A percentile compares a stretch with the other conserved stretches of the same genome.
These are phyloP conservation scores for Halichoerus grypus DNA, from an alignment of 2,113 vertebrate genomes.

Conservation along the genomic window DNA sequence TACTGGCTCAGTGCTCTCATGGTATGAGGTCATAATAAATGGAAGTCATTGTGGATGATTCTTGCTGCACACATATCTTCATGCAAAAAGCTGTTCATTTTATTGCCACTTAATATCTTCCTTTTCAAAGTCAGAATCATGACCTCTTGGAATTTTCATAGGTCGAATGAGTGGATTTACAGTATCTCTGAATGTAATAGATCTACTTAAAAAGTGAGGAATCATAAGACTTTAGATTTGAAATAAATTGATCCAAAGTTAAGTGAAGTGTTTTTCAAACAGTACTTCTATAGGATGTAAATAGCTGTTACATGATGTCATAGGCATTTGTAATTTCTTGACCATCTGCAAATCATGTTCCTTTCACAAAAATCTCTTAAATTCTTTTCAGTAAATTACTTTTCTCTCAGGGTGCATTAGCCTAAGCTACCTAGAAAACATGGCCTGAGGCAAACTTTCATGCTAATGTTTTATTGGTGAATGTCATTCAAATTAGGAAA, in stretches of 20 bases:
- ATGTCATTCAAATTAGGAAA: background rate
- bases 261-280: background rate
- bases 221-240: constrained; percentile 39
- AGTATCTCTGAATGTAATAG: constrained; percentile 19
- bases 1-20: constrained; percentile 44
- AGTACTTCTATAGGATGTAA: background rate
- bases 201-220: constrained; percentile 22
- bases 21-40: constrained; percentile 42
- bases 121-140: constrained; percentile 59
- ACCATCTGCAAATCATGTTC: background rate
- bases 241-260: background rate
- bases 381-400: background rate
- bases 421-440: background rate
- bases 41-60: background rate
- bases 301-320: background rate
- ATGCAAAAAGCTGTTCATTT: constrained; percentile 48
- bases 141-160: constrained; percentile 32
- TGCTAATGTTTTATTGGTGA: background rate
- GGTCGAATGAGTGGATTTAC: constrained; percentile 31
- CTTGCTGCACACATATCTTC: background rate
- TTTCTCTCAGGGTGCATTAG: background rate
- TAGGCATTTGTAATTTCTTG: background rate
- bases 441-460: background rate
- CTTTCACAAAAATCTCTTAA: background rate
- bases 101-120: constrained; percentile 36